A percentile compares a stretch with the other conserved stretches of the same genome.
phyloP scores from a whole-genome alignment of 2,888 invertebrate species.

The Epicampocera succincta region DNA sequence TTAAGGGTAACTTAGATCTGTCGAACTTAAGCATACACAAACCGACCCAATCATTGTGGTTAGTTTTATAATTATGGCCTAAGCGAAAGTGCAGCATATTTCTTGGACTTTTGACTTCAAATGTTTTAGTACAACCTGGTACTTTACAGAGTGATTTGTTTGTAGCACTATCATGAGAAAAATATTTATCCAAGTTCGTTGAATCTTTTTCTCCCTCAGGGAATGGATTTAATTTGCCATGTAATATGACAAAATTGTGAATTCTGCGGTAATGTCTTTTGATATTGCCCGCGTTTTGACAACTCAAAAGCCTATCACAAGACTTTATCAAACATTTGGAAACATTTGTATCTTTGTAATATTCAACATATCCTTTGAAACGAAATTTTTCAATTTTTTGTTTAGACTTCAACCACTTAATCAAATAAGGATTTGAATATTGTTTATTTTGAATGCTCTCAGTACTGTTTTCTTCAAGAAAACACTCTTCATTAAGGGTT shows the following conservation, averaged over 20 bases:
- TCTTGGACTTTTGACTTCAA: too few relatives aligned
- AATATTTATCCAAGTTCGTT: too few relatives aligned
- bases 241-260: constrained; percentile 23
- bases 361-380: too few relatives aligned
- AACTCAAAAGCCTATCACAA: constrained; percentile 14
- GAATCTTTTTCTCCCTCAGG: too few relatives aligned
- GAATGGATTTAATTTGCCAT: not conserved
- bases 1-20: not conserved
- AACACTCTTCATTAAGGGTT: too few relatives aligned
- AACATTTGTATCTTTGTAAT: not conserved
- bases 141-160: constrained; percentile 29
- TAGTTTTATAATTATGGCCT: too few relatives aligned
- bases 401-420: too few relatives aligned
- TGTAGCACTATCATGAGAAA: constrained; percentile 11
- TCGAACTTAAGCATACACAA: not conserved
- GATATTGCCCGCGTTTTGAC: constrained; percentile 12
- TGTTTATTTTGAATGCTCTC: too few relatives aligned
- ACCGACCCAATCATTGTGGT: not conserved
- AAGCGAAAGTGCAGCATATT: too few relatives aligned
- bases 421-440: too few relatives aligned
- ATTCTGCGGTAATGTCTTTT: constrained; percentile 38
- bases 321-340: not conserved
- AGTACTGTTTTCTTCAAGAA: too few relatives aligned
- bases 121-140: constrained; percentile 12
- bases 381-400: too few relatives aligned